Conservation (phyloP, 2,797 vertebrate species). For the Onychomys arenicola region DNA sequence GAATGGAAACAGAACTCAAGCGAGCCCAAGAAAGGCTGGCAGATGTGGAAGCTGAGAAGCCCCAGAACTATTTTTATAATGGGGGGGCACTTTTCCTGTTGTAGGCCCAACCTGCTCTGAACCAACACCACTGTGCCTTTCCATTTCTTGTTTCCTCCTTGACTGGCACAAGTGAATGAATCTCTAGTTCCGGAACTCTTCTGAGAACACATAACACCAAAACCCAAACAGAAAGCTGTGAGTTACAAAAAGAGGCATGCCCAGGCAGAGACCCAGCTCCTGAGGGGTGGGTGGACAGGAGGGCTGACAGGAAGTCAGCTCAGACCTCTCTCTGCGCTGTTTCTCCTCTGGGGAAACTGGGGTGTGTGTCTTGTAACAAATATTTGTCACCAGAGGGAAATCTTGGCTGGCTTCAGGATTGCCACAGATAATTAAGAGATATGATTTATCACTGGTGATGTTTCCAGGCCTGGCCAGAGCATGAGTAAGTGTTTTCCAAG, state of each 20-base stretch:
- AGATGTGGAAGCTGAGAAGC: background rate
- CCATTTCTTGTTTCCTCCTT: background rate
- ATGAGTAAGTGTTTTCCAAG: constrained; percentile 85
- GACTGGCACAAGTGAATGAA: background rate
- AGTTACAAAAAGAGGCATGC: constrained; percentile 49
- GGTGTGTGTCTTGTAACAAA: constrained; percentile 54
- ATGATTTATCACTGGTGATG: constrained; percentile 84
- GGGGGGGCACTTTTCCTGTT: background rate
- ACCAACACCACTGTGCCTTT: background rate
- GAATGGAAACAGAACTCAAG: background rate
- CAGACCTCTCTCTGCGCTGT: background rate
- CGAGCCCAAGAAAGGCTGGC: background rate
- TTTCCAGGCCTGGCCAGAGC: constrained; percentile 83
- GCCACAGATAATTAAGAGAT: constrained; percentile 83
- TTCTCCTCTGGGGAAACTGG: background rate
- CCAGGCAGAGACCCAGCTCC: constrained; percentile 37
- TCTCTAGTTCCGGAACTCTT: background rate
- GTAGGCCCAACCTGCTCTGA: background rate
- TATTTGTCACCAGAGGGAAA: constrained; percentile 68
- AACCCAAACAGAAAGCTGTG: constrained; percentile 52
- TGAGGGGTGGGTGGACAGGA: background rate
- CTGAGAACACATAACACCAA: constrained; percentile 8
- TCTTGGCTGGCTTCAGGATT: constrained; percentile 72
- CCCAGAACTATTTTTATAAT: background rate
- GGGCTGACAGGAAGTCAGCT: background rate